Evolutionary conservation across 2,888 invertebrate genomes (phyloP), one percentile per base, ranked within the genome.

Genomic region (Leuctra nigra): DNA sequence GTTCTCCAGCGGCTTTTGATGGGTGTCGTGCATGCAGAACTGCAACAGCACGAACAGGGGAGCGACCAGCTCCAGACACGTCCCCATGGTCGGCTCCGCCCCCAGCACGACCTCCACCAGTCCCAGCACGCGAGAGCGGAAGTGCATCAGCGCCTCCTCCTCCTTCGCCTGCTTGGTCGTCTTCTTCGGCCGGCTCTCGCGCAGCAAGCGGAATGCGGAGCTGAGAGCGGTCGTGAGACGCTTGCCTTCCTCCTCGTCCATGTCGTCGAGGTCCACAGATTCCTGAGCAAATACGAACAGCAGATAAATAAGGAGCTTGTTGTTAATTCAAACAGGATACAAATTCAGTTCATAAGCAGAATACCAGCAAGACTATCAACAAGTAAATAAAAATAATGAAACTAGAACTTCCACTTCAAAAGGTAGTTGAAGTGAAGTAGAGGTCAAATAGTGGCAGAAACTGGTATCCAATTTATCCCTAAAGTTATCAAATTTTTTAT

Each of bases 171-270:
- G 59, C 24, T 63, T 62, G 14, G 58, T 54, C 7, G 7, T 11
- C 29, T 6, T 29, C 4, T 29, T 23, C 11, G 48, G 29, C 18
- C 53, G 54, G 2, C 48, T 24, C 9, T 20, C 23, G 44, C 44
- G 44, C 9, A 44, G n/a, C 44, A 22, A n/a, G 11, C 23, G 20
- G 44, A 44, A 44, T 4, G 44, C 44, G 44, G n/a, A n/a, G 44
- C 69, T 66, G 29, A 73, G 62, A 11, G 69, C 67, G 11, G 63
- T 64, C 59, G 73, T 70, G 46, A 72, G 55, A 50, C 67, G 64
- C 54, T 68, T 67, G 66, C 71, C 71, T 48, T 70, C 70, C 22
- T 66, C 67, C 59, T 72, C 71, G 59, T 66, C 59, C 14, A 61
- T 56, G 23, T 72, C 70, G 44, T 65, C 64, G 33, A 66, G 59